Evolutionary conservation across 2,888 invertebrate genomes (phyloP).

Genomic region (Himalopsyche japonica): DNA sequence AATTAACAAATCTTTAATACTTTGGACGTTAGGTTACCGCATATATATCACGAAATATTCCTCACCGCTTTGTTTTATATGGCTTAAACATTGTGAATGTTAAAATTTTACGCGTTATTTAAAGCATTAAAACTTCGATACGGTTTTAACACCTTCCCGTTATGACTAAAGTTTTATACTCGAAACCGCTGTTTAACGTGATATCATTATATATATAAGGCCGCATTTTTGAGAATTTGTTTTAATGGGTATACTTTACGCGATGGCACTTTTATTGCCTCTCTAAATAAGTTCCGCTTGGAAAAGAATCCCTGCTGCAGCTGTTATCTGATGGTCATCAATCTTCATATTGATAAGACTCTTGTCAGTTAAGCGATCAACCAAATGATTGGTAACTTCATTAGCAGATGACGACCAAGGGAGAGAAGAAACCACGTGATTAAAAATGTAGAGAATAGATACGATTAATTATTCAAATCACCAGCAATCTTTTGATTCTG

Average conservation of each 20-base stretch:
- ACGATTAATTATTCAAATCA: no score
- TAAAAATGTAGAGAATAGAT: background rate
- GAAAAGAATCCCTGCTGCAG: background rate
- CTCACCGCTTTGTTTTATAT: no score
- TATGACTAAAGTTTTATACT: background rate
- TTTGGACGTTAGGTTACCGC: no score
- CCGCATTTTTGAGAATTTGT: background rate
- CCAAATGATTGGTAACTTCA: background rate
- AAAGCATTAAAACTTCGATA: background rate
- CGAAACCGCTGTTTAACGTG: background rate
- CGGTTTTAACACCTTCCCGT: background rate
- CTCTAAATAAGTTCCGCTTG: background rate
- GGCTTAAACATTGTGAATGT: no score
- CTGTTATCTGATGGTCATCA: background rate
- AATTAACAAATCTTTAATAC: no score
- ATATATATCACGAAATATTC: no score
- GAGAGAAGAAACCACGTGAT: background rate
- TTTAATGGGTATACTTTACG: background rate
- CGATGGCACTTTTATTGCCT: background rate
- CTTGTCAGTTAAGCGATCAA: background rate
- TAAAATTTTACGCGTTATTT: background rate
- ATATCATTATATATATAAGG: background rate
- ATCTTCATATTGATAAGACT: background rate
- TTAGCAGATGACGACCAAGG: background rate
- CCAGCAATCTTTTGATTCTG: no score